phyloP scores from a whole-genome alignment of 2,113 vertebrate species.

The Cyanoderma ruficeps region DNA sequence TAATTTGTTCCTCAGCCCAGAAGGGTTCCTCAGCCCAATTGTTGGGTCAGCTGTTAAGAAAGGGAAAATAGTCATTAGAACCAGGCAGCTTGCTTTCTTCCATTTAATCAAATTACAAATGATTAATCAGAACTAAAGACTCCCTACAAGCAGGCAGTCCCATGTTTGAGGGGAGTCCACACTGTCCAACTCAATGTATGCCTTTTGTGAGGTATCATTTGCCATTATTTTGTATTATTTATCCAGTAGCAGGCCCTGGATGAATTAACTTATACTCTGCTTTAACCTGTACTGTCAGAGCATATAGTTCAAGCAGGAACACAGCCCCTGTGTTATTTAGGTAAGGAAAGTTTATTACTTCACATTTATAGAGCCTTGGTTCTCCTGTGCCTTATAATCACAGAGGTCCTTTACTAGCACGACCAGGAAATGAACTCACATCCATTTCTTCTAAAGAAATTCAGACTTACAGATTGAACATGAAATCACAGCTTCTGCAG shows the following conservation, averaged over 20 bases:
- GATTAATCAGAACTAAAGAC: not conserved
- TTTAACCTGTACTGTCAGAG: not conserved
- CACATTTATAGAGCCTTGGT: not conserved
- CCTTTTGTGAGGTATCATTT: not conserved
- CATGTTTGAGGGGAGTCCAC: not conserved
- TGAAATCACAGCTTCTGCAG: not conserved
- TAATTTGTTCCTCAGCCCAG: not conserved
- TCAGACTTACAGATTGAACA: not conserved
- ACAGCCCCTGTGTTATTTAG: not conserved
- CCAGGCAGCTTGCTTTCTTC: not conserved
- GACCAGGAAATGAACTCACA: not conserved
- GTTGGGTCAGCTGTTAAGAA: constrained; percentile 11
- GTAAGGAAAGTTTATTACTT: not conserved
- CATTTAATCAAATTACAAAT: constrained; percentile 28
- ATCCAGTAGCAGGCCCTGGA: not conserved
- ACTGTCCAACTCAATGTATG: not conserved
- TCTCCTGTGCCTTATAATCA: constrained; percentile 1
- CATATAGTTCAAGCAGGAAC: not conserved
- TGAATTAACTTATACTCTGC: not conserved
- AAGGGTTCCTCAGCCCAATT: not conserved
- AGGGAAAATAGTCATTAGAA: not conserved
- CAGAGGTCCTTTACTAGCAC: not conserved
- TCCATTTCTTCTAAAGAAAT: not conserved
- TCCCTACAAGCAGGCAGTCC: not conserved
- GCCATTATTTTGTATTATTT: not conserved